Evolutionary conservation across 2,888 invertebrate genomes (phyloP).

Genomic region (Mythimna pallens): DNA sequence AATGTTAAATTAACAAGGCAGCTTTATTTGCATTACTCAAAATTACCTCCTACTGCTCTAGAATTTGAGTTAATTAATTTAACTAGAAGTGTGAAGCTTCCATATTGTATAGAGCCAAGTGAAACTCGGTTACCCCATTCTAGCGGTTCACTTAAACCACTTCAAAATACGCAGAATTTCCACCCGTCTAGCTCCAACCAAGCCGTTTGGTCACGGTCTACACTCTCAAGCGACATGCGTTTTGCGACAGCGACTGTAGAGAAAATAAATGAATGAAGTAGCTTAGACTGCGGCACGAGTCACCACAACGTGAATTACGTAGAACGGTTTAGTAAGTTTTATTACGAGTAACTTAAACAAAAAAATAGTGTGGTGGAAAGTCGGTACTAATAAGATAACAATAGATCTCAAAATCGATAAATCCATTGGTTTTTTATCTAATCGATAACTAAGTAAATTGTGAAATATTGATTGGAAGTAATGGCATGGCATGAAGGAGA

Average conservation of each 20-base stretch:
- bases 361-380: background rate
- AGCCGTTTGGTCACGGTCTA: background rate
- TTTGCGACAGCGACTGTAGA: background rate
- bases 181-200: background rate
- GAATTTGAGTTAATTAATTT: background rate
- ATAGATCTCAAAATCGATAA: too few species aligned
- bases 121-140: background rate
- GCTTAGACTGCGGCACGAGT: background rate
- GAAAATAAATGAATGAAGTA: background rate
- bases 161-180: conserved; percentile 5
- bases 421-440: too few species aligned
- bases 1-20: background rate
- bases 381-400: too few species aligned
- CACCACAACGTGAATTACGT: background rate
- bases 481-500: too few species aligned
- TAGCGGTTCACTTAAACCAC: background rate
- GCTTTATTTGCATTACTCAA: background rate
- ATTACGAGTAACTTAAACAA: too few species aligned
- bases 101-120: background rate
- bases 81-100: background rate
- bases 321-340: background rate
- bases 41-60: background rate
- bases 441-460: too few species aligned
- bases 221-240: background rate
- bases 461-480: too few species aligned